These are phyloP conservation scores for Centropus bengalensis DNA, from an alignment of 2,113 vertebrate genomes.

Conservation along the genomic window DNA sequence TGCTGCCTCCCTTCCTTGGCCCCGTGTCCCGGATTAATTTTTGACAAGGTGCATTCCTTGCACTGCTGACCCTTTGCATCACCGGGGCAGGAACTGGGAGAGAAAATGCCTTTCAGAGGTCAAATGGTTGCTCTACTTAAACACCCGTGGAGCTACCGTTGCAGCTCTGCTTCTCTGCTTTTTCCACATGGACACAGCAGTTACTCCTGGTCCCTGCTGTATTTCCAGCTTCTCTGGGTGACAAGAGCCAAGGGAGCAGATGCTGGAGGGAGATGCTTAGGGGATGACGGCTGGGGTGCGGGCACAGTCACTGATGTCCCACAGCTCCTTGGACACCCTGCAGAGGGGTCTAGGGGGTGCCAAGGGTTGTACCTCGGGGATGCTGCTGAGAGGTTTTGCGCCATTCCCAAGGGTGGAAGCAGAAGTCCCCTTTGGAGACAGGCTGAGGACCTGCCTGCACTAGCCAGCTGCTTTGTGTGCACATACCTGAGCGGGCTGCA, in stretches of 20 bases:
- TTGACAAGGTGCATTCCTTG: neutral
- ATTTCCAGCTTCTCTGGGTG: neutral
- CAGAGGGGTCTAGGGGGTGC: neutral
- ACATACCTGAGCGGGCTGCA: constrained; percentile 31
- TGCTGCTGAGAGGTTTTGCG: neutral
- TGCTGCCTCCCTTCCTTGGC: neutral
- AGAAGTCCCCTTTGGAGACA: neutral
- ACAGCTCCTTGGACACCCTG: fast-evolving
- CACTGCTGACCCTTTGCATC: neutral
- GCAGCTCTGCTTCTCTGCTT: neutral
- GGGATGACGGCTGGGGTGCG: fast-evolving
- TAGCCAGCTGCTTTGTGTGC: constrained; percentile 5
- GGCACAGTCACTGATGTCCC: fast-evolving
- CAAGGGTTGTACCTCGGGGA: neutral
- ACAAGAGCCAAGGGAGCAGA: neutral
- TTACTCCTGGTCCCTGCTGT: neutral
- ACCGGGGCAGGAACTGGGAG: neutral
- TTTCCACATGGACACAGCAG: fast-evolving
- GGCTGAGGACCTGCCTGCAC: neutral
- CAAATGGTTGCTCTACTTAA: neutral
- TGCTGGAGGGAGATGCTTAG: neutral
- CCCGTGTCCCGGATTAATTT: constrained; percentile 28
- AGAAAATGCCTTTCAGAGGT: neutral
- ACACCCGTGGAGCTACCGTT: fast-evolving
- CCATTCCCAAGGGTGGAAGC: neutral